A percentile compares a stretch with the other conserved stretches of the same genome.
Evolutionary conservation across 2,113 vertebrate species (phyloP).

Genomic region (Bostrychus sinensis): DNA sequence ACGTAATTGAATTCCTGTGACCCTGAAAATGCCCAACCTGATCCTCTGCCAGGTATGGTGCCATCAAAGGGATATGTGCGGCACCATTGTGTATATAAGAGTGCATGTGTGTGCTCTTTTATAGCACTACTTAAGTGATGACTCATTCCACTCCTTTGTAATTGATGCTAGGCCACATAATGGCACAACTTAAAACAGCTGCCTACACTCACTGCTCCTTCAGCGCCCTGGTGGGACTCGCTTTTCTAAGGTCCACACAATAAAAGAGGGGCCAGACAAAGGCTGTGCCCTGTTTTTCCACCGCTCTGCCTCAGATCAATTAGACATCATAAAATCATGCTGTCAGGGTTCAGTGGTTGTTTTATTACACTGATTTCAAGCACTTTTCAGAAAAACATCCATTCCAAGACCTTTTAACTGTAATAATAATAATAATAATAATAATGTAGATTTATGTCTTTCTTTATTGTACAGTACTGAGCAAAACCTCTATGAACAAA

Average conservation of each 20-base stretch:
- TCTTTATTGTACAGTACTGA: too few species aligned
- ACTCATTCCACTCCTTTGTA: conserved; percentile 55
- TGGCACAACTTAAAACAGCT: conserved; percentile 50
- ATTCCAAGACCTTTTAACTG: background rate
- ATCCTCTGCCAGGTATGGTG: conserved; percentile 40
- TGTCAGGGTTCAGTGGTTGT: conserved; percentile 2
- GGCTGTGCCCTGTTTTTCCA: conserved; percentile 43
- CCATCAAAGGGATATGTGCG: conserved; percentile 36
- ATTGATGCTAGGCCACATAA: conserved; percentile 43
- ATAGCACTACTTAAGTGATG: conserved; percentile 25
- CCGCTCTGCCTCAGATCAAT: conserved; percentile 19
- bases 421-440: background rate
- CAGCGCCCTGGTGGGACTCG: conserved; percentile 17
- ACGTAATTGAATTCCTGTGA: conserved; percentile 55
- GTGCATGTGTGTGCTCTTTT: conserved; percentile 33
- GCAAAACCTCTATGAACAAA: too few species aligned
- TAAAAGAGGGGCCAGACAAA: conserved; percentile 47
- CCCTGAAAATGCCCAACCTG: conserved; percentile 35
- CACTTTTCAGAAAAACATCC: background rate
- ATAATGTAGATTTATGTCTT: too few species aligned
- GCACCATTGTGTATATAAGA: conserved; percentile 9
- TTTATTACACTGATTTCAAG: background rate
- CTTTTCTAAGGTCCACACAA: conserved; percentile 45
- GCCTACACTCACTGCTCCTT: conserved; percentile 28
- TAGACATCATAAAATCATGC: conserved; percentile 5